These are phyloP conservation scores for Drosophila histrio DNA, from an alignment of 2,888 invertebrate genomes.

Conservation along the genomic window DNA sequence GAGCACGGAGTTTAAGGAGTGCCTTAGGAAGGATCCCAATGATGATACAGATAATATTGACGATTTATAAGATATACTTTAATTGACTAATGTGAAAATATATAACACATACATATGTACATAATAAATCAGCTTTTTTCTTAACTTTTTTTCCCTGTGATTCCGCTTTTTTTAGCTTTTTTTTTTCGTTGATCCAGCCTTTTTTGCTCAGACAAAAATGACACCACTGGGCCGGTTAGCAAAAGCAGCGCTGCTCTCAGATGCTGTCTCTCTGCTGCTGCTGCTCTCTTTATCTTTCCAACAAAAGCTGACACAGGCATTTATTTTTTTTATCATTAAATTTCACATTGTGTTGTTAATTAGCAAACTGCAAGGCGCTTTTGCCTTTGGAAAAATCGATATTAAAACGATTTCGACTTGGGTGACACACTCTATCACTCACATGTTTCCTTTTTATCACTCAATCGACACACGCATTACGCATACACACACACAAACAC, in stretches of 20 bases:
- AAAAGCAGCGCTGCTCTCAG: constrained; percentile 20
- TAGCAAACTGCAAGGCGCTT: constrained; percentile 36
- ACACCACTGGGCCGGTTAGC: constrained; percentile 54
- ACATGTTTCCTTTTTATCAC: constrained; percentile 62
- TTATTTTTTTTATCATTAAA: constrained; percentile 1
- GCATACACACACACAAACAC: constrained; percentile 14
- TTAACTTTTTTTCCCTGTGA: too few relatives aligned
- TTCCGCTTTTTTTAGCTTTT: too few relatives aligned
- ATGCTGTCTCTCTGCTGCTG: constrained; percentile 19
- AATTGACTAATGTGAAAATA: too few relatives aligned
- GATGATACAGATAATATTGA: too few relatives aligned
- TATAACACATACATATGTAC: too few relatives aligned
- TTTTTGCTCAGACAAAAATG: too few relatives aligned
- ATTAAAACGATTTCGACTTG: constrained; percentile 12
- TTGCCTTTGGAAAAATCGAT: constrained; percentile 20
- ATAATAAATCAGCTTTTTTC: too few relatives aligned
- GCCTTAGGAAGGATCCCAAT: too few relatives aligned
- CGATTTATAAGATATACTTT: too few relatives aligned
- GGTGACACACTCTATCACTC: constrained; percentile 63
- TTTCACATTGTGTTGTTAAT: constrained; percentile 57
- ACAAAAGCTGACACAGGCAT: constrained; percentile 7
- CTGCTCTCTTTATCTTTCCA: constrained; percentile 6
- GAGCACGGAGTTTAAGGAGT: too few relatives aligned
- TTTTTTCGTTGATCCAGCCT: too few relatives aligned
- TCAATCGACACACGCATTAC: constrained; percentile 52